Evolutionary conservation across 2,888 invertebrate genomes (phyloP).

Genomic region (Thereva nobilitata): DNA sequence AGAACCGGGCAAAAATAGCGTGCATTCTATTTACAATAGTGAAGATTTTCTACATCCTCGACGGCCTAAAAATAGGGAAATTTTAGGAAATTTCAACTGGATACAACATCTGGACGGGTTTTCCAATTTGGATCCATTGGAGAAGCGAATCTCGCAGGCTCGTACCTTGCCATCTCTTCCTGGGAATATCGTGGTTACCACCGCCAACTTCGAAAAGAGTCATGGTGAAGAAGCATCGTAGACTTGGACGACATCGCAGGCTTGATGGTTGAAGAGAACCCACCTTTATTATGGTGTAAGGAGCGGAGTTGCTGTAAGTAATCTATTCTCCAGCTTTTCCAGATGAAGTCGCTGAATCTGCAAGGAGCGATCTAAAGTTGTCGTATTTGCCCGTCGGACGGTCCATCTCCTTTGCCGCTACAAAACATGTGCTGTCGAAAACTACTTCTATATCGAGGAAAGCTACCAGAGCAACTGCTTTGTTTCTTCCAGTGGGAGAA

Average conservation of each 20-base stretch:
- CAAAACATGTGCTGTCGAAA: no score
- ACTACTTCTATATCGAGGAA: no score
- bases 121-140: background rate
- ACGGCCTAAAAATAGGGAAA: no score
- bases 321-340: no score
- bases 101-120: background rate
- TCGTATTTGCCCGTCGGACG: background rate
- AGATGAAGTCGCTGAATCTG: background rate
- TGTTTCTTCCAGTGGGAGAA: no score
- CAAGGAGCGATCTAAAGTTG: background rate
- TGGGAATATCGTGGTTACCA: background rate
- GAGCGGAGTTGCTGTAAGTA: background rate
- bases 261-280: background rate
- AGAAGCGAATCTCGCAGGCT: background rate
- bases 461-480: no score
- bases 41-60: no score
- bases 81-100: background rate
- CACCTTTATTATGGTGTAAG: background rate
- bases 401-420: no score
- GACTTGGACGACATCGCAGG: background rate
- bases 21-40: no score
- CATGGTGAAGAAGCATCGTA: fast-evolving
- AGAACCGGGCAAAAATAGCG: no score
- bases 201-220: background rate
- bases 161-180: constrained; percentile 8